Conservation (phyloP, 2,797 vertebrate genomes). For the Falco concolor region DNA sequence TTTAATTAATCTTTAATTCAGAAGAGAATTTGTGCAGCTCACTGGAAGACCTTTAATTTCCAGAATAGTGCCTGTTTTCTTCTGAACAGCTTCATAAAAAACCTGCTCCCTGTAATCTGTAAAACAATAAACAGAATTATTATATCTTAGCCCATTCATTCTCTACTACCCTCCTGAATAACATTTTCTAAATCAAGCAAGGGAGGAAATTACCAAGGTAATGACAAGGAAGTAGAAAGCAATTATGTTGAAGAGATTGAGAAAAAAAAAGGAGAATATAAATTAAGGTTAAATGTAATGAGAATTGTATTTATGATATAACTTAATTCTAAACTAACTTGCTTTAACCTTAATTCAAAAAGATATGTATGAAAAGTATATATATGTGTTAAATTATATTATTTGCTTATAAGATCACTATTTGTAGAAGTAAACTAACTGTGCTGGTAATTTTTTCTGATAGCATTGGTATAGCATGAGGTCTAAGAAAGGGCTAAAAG, state of each 20-base stretch:
- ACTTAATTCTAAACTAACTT: background rate
- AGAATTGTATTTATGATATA: background rate
- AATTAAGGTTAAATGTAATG: background rate
- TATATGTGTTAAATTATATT: background rate
- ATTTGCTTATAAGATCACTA: background rate
- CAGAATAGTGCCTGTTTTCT: background rate
- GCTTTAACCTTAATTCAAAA: background rate
- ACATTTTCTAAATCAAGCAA: background rate
- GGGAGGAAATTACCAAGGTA: background rate
- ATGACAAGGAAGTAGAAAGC: background rate
- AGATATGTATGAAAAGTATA: background rate
- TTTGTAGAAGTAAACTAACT: background rate
- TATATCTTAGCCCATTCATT: background rate
- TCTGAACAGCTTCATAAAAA: conserved; percentile 21
- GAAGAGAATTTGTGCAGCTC: background rate
- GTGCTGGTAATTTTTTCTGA: background rate
- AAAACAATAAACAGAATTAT: conserved; percentile 45
- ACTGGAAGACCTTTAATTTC: conserved; percentile 37
- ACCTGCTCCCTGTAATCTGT: conserved; percentile 1
- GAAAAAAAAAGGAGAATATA: background rate
- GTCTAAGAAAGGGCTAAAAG: background rate
- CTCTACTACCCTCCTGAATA: background rate
- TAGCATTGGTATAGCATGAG: background rate
- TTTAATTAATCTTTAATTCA: conserved; percentile 47
- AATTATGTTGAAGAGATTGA: background rate